phyloP scores from a whole-genome alignment of 1,140 invertebrate genomes.

The Trialeurodes vaporariorum region DNA sequence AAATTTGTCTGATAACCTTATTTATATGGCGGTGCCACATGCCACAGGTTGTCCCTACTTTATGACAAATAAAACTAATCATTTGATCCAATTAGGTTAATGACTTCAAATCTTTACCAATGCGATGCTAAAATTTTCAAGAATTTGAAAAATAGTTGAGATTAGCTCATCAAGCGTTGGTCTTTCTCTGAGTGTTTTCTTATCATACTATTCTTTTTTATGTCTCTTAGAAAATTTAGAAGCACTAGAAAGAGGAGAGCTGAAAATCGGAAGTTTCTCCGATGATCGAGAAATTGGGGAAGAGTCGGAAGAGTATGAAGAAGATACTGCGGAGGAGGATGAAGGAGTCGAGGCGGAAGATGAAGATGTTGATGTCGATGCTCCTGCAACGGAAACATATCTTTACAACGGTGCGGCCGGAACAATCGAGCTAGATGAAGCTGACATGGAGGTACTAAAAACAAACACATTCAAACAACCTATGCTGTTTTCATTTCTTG shows the following conservation, averaged over 20 bases:
- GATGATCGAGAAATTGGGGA: slow-evolving; percentile 40
- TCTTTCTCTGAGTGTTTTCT: too few species aligned
- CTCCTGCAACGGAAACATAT: slow-evolving; percentile 2
- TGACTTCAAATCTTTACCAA: too few species aligned
- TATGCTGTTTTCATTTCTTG: neutral
- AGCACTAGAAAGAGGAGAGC: slow-evolving; percentile 65
- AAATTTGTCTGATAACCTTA: too few species aligned
- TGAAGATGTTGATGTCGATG: slow-evolving; percentile 14
- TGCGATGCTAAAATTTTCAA: too few species aligned
- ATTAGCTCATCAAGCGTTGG: too few species aligned
- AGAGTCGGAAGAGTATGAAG: slow-evolving; percentile 36
- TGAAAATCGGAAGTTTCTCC: slow-evolving; percentile 48
- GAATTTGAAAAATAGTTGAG: too few species aligned
- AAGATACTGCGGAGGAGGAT: slow-evolving; percentile 9
- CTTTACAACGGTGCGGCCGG: neutral
- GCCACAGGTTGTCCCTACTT: too few species aligned
- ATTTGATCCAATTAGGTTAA: too few species aligned
- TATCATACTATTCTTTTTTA: too few species aligned
- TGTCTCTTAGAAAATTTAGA: slow-evolving; percentile 58
- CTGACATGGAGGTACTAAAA: neutral
- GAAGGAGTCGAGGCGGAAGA: slow-evolving; percentile 6
- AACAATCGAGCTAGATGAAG: neutral
- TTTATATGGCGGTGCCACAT: too few species aligned
- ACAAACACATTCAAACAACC: neutral
- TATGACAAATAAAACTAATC: too few species aligned